A percentile compares a stretch with the other conserved stretches of the same genome.
These are phyloP conservation scores for Orientallactaga bullata DNA, from an alignment of 2,113 vertebrate genomes.

Conservation along the genomic window DNA sequence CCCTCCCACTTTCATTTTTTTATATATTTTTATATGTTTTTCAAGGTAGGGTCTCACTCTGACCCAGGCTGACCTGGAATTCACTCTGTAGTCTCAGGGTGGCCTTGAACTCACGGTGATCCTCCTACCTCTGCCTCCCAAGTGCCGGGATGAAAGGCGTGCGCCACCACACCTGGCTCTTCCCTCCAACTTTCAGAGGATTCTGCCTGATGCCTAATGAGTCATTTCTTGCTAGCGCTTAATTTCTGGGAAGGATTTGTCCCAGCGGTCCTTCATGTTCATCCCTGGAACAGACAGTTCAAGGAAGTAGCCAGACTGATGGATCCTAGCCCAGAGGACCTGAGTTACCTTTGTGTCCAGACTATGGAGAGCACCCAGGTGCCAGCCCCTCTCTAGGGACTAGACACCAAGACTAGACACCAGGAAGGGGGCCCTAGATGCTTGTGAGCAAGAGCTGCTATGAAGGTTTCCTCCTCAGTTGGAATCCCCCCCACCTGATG, in stretches of 20 bases:
- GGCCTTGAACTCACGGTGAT: too few relatives aligned
- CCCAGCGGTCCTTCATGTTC: background rate
- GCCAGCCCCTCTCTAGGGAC: background rate
- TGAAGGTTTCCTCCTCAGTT: background rate
- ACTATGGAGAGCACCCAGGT: background rate
- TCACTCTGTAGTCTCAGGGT: too few relatives aligned
- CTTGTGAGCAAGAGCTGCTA: background rate
- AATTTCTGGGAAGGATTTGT: slow-evolving; percentile 30
- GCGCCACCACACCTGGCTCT: too few relatives aligned
- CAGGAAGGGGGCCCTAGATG: background rate
- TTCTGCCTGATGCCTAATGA: background rate
- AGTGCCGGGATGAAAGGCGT: too few relatives aligned
- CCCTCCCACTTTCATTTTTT: too few relatives aligned
- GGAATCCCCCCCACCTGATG: background rate
- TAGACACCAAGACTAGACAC: background rate
- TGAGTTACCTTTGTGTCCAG: background rate
- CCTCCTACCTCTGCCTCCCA: too few relatives aligned
- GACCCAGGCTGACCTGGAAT: too few relatives aligned
- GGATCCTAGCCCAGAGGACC: background rate
- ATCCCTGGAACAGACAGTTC: background rate
- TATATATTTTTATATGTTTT: too few relatives aligned
- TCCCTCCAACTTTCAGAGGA: background rate
- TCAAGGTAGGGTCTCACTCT: too few relatives aligned
- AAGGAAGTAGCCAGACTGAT: background rate
- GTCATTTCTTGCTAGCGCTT: background rate